These are phyloP conservation scores for Sebastes hubbsi DNA, from an alignment of 2,797 vertebrate genomes.

Conservation along the genomic window DNA sequence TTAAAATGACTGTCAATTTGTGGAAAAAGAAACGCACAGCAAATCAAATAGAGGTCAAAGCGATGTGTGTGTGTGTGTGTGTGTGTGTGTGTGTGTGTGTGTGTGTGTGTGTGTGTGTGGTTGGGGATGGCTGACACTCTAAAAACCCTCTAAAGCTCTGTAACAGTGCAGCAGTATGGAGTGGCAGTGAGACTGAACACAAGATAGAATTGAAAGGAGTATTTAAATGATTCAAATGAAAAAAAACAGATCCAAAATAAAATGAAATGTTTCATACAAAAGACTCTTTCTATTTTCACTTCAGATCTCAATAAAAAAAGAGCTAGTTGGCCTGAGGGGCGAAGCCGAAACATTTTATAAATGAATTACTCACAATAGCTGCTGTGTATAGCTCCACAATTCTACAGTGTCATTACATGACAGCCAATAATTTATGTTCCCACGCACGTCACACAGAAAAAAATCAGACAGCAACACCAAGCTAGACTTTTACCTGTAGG, in stretches of 20 bases:
- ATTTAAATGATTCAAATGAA: background rate
- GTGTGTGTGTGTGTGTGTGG: background rate
- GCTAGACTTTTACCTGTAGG: background rate
- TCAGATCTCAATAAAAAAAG: background rate
- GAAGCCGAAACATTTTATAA: background rate
- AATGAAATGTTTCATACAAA: background rate
- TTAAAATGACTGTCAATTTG: constrained; percentile 31
- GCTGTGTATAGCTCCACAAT: background rate
- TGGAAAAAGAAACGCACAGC: constrained; percentile 25
- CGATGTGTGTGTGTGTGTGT: background rate
- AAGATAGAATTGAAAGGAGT: background rate
- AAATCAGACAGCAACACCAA: background rate
- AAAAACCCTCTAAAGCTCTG: background rate
- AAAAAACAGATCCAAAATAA: background rate
- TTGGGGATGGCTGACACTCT: background rate
- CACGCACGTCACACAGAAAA: background rate
- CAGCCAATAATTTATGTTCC: background rate
- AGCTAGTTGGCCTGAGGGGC: background rate
- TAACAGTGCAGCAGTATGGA: background rate
- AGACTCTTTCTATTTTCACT: background rate
- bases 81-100: background rate
- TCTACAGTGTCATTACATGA: background rate
- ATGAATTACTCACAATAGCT: background rate
- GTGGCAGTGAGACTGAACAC: background rate
- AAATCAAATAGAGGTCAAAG: constrained; percentile 34